Percentiles rank a stretch among this genome's conserved stretches.
Evolutionary conservation across 2,888 invertebrate species (phyloP).

Genomic region (Epirrita christyi): DNA sequence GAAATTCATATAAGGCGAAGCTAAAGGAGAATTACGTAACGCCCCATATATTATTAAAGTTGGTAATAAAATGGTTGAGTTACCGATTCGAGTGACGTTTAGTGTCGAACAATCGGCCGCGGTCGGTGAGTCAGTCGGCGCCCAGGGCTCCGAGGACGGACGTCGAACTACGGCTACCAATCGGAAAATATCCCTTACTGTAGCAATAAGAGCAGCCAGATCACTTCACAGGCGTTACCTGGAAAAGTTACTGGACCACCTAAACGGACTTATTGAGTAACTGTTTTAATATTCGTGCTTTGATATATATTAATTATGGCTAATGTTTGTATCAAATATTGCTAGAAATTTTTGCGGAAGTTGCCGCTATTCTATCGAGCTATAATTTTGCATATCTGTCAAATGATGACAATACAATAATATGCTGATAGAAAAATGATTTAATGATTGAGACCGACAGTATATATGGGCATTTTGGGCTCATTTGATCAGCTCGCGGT

Average conservation of each 20-base stretch:
- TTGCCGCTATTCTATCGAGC: no score
- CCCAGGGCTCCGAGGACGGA: conserved; percentile 67
- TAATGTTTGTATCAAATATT: no score
- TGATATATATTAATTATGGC: no score
- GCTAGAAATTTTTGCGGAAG: no score
- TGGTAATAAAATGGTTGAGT: conserved; percentile 77
- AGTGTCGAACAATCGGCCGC: conserved; percentile 75
- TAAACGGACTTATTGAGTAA: no score
- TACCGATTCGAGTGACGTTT: conserved; percentile 79
- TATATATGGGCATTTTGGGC: no score
- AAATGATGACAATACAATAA: no score
- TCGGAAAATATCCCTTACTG: conserved; percentile 60
- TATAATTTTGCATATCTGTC: no score
- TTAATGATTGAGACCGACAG: no score
- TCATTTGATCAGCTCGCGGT: no score
- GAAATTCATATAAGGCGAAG: conserved; percentile 61
- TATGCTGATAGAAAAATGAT: neutral
- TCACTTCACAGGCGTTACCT: neutral
- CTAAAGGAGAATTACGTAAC: conserved; percentile 73
- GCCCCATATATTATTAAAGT: conserved; percentile 79
- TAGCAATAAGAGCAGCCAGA: conserved; percentile 2
- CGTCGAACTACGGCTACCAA: conserved; percentile 72
- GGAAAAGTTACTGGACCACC: no score
- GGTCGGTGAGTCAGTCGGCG: conserved; percentile 76
- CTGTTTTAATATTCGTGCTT: no score